phyloP scores from a whole-genome alignment of 2,888 invertebrate species.

The Taphrorychus bicolor region DNA sequence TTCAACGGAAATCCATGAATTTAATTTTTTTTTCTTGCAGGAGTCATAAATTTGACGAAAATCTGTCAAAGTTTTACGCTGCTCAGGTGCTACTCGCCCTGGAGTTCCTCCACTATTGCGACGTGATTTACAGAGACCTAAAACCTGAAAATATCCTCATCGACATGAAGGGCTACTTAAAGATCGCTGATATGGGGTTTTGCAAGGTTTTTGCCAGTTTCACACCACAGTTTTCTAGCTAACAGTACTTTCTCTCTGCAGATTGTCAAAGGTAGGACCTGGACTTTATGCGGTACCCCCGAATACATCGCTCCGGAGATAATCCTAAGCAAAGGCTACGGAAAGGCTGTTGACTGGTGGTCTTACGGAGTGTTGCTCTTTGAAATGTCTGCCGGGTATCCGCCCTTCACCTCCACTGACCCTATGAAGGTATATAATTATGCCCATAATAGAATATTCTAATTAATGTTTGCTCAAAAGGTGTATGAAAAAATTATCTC shows the following conservation, averaged over 20 bases:
- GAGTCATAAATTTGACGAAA: constrained; percentile 71
- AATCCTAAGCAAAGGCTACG: constrained; percentile 89
- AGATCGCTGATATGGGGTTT: constrained; percentile 95
- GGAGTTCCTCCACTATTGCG: constrained; percentile 89
- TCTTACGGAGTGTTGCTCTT: constrained; percentile 86
- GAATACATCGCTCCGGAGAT: constrained; percentile 95
- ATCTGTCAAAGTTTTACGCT: constrained; percentile 85
- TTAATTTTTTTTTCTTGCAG: constrained; percentile 41
- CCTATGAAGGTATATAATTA: constrained; percentile 73
- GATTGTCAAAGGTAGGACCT: constrained; percentile 75
- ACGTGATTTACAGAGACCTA: constrained; percentile 87
- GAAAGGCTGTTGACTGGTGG: constrained; percentile 96
- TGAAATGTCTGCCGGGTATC: constrained; percentile 90
- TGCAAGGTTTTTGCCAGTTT: no score
- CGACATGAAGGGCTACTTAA: constrained; percentile 78
- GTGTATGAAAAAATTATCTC: constrained; percentile 94
- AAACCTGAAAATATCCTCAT: constrained; percentile 93
- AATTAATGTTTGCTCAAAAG: constrained; percentile 6
- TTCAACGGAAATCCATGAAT: neutral
- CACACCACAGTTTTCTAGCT: no score
- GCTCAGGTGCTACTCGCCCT: constrained; percentile 88
- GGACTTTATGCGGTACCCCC: constrained; percentile 94
- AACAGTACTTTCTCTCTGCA: constrained; percentile 39
- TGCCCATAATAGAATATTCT: neutral
- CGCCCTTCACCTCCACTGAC: constrained; percentile 90